These are phyloP conservation scores for Pocillopora damicornis DNA, from an alignment of 64 coral and sea anemone species.

Conservation along the genomic window DNA sequence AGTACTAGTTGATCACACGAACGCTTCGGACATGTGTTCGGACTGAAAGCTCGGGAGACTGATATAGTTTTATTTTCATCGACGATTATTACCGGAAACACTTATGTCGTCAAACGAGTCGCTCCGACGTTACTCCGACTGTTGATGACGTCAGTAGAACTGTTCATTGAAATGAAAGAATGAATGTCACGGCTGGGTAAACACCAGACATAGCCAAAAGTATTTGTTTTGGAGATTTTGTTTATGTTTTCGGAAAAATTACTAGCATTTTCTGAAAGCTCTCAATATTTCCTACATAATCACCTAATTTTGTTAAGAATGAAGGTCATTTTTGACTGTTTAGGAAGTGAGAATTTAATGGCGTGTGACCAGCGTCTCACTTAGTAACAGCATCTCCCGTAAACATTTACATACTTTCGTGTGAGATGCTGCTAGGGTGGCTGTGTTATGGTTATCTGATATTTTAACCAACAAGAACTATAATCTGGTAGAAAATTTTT, in stretches of 20 bases:
- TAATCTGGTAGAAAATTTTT: background rate
- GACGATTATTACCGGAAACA: conserved; percentile 40
- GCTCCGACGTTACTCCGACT: conserved; percentile 26
- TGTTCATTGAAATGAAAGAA: background rate
- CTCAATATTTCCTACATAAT: background rate
- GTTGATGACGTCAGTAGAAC: conserved; percentile 15
- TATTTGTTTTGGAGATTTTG: background rate
- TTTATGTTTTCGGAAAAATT: background rate
- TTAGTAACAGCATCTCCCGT: conserved; percentile 31
- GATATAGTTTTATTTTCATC: conserved; percentile 42
- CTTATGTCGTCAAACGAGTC: conserved; percentile 29
- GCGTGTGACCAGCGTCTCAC: background rate
- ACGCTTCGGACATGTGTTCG: conserved; percentile 23
- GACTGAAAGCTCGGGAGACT: conserved; percentile 2
- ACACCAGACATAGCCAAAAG: background rate
- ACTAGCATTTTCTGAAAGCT: background rate
- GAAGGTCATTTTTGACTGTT: background rate
- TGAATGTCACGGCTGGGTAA: conserved; percentile 27
- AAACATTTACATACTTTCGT: conserved; percentile 45
- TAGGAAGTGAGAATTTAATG: background rate
- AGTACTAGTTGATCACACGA: background rate
- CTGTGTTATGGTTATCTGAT: background rate
- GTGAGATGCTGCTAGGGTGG: background rate
- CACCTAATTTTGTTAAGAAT: background rate
- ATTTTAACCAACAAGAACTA: background rate